A percentile compares a stretch with the other conserved stretches of the same genome.
phyloP scores from a whole-genome alignment of 1,140 invertebrate species.

The Anagrus nilaparvatae region DNA sequence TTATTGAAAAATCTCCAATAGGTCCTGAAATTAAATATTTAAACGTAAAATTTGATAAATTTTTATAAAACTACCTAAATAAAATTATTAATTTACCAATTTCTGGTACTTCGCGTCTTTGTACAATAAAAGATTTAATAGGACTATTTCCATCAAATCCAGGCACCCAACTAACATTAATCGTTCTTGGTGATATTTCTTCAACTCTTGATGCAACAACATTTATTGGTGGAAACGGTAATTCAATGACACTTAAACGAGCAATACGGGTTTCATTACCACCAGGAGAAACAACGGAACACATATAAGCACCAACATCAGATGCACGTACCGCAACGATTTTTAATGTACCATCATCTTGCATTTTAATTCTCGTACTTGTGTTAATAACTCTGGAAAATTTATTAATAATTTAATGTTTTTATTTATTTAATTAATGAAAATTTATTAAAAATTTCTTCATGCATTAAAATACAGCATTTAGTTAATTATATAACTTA shows the following conservation, averaged over 20 bases:
- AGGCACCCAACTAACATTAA: slow-evolving; percentile 89
- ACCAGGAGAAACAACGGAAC: slow-evolving; percentile 72
- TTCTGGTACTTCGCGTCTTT: slow-evolving; percentile 79
- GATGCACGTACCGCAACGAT: slow-evolving; percentile 70
- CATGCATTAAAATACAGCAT: too few species aligned
- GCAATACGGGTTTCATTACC: slow-evolving; percentile 86
- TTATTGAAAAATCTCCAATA: slow-evolving; percentile 66
- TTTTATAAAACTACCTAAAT: not conserved
- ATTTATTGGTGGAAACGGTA: slow-evolving; percentile 85
- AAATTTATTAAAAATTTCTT: too few species aligned
- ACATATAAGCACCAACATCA: slow-evolving; percentile 74
- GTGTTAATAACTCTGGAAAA: slow-evolving; percentile 53
- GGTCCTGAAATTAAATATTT: slow-evolving; percentile 49
- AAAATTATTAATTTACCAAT: slow-evolving; percentile 45
- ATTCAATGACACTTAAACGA: slow-evolving; percentile 78
- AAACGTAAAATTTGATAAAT: not conserved
- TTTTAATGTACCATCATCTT: slow-evolving; percentile 66
- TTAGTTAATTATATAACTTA: slow-evolving; percentile 41
- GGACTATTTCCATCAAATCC: slow-evolving; percentile 96
- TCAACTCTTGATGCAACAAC: slow-evolving; percentile 63
- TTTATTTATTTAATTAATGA: too few species aligned
- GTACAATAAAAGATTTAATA: slow-evolving; percentile 86
- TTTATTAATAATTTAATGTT: too few species aligned
- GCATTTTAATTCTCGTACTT: slow-evolving; percentile 59
- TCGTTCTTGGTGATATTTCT: slow-evolving; percentile 45